Conservation (phyloP, 1,140 invertebrate species). For the Orius laevigatus region DNA sequence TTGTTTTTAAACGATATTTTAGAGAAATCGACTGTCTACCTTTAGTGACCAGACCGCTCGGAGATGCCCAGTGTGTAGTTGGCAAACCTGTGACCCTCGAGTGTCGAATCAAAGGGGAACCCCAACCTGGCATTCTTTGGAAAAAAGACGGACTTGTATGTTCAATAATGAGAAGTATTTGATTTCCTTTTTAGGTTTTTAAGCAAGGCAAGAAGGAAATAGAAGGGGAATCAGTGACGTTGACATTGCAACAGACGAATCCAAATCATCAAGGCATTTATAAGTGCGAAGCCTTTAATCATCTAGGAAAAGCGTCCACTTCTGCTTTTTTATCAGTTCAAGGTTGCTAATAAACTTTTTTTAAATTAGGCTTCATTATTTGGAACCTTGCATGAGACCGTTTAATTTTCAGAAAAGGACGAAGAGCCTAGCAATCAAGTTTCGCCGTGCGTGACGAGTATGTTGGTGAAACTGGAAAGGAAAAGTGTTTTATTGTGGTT, state of each 20-base stretch:
- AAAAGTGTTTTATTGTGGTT: slow-evolving; percentile 8
- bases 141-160: slow-evolving; percentile 59
- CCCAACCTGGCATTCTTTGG: slow-evolving; percentile 52
- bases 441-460: slow-evolving; percentile 24
- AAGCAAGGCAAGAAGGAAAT: background rate
- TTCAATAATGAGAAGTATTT: background rate
- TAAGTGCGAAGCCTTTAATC: slow-evolving; percentile 64
- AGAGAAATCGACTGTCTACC: slow-evolving; percentile 61
- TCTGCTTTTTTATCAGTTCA: slow-evolving; percentile 66
- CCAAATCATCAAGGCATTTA: slow-evolving; percentile 67
- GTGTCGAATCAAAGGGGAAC: slow-evolving; percentile 49
- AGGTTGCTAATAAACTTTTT: slow-evolving; percentile 29
- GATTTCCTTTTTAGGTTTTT: background rate
- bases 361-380: slow-evolving; percentile 7
- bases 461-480: slow-evolving; percentile 14
- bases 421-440: slow-evolving; percentile 21
- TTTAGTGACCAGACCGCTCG: slow-evolving; percentile 45
- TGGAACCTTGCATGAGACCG: background rate
- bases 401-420: slow-evolving; percentile 8
- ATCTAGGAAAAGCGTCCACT: slow-evolving; percentile 57
- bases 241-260: background rate
- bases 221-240: background rate
- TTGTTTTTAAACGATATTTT: slow-evolving; percentile 17
- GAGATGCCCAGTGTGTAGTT: slow-evolving; percentile 62
- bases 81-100: slow-evolving; percentile 63